Conservation (phyloP, 2,888 invertebrate species). For the Hypomecis atomaria region DNA sequence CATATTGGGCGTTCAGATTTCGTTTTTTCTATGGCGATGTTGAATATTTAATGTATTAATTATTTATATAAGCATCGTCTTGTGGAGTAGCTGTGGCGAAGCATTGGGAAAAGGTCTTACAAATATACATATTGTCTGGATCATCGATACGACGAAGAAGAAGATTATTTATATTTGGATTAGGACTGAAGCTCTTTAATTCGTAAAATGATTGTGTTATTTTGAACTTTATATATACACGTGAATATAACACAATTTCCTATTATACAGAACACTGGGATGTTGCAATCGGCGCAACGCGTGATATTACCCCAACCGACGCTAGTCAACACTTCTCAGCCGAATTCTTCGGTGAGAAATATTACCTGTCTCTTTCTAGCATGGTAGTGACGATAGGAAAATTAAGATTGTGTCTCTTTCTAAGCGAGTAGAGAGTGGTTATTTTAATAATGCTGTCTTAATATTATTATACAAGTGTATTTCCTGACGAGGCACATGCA, state of each 20-base stretch:
- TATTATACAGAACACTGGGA: constrained; percentile 71
- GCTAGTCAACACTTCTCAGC: constrained; percentile 74
- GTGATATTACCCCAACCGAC: constrained; percentile 77
- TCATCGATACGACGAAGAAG: too few species aligned
- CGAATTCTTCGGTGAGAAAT: constrained; percentile 44
- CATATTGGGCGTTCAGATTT: background rate
- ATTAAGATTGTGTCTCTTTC: background rate
- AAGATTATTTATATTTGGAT: too few species aligned
- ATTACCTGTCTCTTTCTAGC: constrained; percentile 10
- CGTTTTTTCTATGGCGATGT: too few species aligned
- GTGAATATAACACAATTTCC: constrained; percentile 33
- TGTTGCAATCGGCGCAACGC: constrained; percentile 78
- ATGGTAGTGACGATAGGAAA: background rate
- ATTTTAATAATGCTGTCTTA: too few species aligned
- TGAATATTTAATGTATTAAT: too few species aligned
- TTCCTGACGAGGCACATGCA: too few species aligned
- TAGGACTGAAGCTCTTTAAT: background rate
- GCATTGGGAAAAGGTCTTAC: too few species aligned
- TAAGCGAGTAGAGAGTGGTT: background rate
- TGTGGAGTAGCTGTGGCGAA: too few species aligned
- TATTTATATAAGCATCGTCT: too few species aligned
- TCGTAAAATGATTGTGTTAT: background rate
- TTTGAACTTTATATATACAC: constrained; percentile 16
- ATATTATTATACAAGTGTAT: too few species aligned
- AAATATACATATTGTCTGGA: too few species aligned